Base-by-base conservation (phyloP, 2,113 vertebrate genomes). In the Theristicus caerulescens region DNA sequence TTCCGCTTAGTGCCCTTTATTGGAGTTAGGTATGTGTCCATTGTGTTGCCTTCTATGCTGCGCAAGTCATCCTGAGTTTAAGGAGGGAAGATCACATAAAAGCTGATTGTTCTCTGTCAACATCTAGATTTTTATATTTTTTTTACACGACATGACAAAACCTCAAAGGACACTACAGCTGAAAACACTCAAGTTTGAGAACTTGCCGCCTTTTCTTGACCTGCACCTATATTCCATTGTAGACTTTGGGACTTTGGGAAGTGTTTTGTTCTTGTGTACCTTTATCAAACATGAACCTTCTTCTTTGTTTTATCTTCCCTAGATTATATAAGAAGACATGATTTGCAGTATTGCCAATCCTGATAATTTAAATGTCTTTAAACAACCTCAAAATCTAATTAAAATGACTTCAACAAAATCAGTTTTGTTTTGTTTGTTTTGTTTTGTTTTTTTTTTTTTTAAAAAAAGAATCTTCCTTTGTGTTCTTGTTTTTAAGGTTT, bases 11-110 rank as follows among this genome's bases (percentile, higher is more conserved):
- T 44, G 3, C 2, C 15, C 3, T 54, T 84, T 40, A 12, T 13
- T 66, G 51, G 11, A n/a, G 8, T 11, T 52, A 42, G 7, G 32
- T 44, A 51, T 0, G 0, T 26, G 47, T 3, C 27, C 7, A 20
- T 14, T 58, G 7, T 25, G 18, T 58, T 62, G 11, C 4, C n/a
- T 86, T 4, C 20, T 51, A 17, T 49, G n/a, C 19, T 66, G 13
- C 3, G 2, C 34, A 59, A 74, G 11, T 15, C 10, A 3, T 51
- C 59, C 42, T 66, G 29, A 66, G 7, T 14, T 78, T 70, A 66
- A 83, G 32, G 38, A 92, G 24, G 13, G 40, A 65, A 87, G 55
- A 36, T 31, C 3, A 26, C 13, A 27, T 12, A 29, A 82, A 86
- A 91, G 6, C 13, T 4, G 4, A 62, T 32, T 82, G 18, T 34